Percentiles rank a stretch among this genome's conserved stretches.
Conservation (phyloP, 2,888 invertebrate genomes). For the Marronus borbonicus region DNA sequence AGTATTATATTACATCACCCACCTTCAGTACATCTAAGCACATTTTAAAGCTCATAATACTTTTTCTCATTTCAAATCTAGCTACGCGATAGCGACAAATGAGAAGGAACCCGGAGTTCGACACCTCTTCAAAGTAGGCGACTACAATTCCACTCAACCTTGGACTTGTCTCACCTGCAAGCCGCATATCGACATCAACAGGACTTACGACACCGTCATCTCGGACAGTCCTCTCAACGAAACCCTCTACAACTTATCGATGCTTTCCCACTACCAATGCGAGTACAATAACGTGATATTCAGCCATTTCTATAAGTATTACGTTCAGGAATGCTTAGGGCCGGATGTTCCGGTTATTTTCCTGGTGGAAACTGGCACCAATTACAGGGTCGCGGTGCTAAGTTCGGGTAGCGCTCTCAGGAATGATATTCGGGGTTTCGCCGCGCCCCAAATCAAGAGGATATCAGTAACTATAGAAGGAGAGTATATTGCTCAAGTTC, state of each 20-base stretch:
- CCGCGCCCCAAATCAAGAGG: conserved; percentile 83
- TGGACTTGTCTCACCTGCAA: conserved; percentile 77
- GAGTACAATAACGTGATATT: conserved; percentile 79
- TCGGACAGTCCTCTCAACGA: conserved; percentile 69
- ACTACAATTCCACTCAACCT: conserved; percentile 69
- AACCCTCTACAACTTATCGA: conserved; percentile 69
- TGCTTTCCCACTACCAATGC: conserved; percentile 67
- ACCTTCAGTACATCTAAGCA: too few species aligned
- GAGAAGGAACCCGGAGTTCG: conserved; percentile 85
- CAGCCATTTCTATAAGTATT: conserved; percentile 73
- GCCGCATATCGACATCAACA: conserved; percentile 67
- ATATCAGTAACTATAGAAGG: conserved; percentile 77
- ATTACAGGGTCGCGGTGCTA: conserved; percentile 76
- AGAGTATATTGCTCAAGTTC: conserved; percentile 81
- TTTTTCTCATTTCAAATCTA: conserved; percentile 63
- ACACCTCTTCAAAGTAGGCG: conserved; percentile 84
- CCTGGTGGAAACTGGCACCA: conserved; percentile 76
- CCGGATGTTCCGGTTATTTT: conserved; percentile 81
- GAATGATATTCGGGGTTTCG: conserved; percentile 77
- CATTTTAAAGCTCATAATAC: neutral
- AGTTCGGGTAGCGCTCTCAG: conserved; percentile 80
- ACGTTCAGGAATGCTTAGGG: conserved; percentile 85
- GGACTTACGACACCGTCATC: conserved; percentile 62
- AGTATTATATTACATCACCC: too few species aligned
- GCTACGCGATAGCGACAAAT: conserved; percentile 87